Percentiles rank a stretch among this genome's conserved stretches.
These are phyloP conservation scores for Agrilus planipennis DNA, from an alignment of 1,140 invertebrate species.

Conservation along the genomic window DNA sequence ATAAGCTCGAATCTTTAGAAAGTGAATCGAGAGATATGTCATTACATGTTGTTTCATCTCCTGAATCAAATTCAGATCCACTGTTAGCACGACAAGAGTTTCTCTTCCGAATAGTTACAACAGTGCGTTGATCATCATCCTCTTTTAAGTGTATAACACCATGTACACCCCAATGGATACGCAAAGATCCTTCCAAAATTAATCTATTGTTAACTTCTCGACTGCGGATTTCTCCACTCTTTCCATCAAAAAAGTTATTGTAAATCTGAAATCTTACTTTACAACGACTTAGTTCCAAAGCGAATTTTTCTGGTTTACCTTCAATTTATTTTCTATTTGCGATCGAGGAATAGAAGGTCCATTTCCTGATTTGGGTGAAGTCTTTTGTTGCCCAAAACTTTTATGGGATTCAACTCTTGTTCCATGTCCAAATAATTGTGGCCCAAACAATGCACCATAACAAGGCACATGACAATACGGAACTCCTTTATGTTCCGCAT, in stretches of 20 bases:
- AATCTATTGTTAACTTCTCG: conserved; percentile 67
- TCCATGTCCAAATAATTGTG: conserved; percentile 75
- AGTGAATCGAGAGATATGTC: conserved; percentile 28
- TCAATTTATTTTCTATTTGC: conserved; percentile 67
- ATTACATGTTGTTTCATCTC: too few relatives aligned
- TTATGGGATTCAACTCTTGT: conserved; percentile 77
- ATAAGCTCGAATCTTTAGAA: conserved; percentile 28
- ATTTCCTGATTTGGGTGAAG: conserved; percentile 27
- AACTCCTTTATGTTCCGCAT: conserved; percentile 85
- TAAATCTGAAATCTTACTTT: conserved; percentile 33
- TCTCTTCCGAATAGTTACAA: conserved; percentile 55
- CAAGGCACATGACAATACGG: conserved; percentile 87
- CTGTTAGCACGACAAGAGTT: conserved; percentile 47
- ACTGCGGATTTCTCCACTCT: conserved; percentile 60
- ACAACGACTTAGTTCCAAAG: background rate
- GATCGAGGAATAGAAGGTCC: conserved; percentile 43
- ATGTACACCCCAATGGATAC: conserved; percentile 76
- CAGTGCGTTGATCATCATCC: conserved; percentile 70
- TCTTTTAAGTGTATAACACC: conserved; percentile 77
- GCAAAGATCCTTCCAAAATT: conserved; percentile 64
- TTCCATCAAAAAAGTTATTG: conserved; percentile 71
- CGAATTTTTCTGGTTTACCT: conserved; percentile 32
- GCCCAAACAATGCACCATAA: conserved; percentile 79
- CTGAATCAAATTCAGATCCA: conserved; percentile 28
- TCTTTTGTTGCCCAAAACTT: conserved; percentile 64